Evolutionary conservation across 2,113 vertebrate genomes (phyloP).

Genomic region (Sminthopsis crassicaudata): DNA sequence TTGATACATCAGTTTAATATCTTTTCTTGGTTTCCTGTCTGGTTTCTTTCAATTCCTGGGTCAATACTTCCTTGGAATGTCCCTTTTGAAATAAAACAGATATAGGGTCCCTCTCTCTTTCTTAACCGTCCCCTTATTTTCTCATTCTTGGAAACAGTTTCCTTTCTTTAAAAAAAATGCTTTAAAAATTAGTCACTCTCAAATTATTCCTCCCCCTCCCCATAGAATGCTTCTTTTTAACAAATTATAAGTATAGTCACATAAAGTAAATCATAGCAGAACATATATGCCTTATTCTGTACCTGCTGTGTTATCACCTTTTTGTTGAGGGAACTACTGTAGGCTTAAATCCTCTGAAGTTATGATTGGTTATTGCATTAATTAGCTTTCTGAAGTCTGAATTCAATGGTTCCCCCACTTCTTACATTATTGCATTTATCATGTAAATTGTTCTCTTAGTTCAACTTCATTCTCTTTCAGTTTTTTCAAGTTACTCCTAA

Average conservation of each 20-base stretch:
- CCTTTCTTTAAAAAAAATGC: not conserved
- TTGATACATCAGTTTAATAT: not conserved
- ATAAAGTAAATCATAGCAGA: not conserved
- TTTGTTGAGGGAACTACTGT: not conserved
- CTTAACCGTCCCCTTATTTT: not conserved
- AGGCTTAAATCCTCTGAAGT: not conserved
- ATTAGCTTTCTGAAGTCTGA: not conserved
- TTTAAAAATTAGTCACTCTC: not conserved
- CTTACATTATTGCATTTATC: not conserved
- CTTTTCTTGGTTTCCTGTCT: constrained; percentile 39
- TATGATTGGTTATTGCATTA: not conserved
- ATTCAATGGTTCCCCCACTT: not conserved
- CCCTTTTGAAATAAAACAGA: constrained; percentile 28
- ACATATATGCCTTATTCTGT: not conserved
- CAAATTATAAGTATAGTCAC: not conserved
- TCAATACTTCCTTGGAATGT: constrained; percentile 4
- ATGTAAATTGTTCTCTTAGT: not conserved
- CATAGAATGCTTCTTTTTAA: not conserved
- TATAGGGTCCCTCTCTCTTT: not conserved
- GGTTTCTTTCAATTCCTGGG: constrained; percentile 29
- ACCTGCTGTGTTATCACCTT: not conserved
- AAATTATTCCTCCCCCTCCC: not conserved
- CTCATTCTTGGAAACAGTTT: not conserved
- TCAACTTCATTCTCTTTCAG: not conserved
- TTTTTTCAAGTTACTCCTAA: not conserved